phyloP scores from a whole-genome alignment of 2,888 invertebrate genomes.

The Himalopsyche kuldschensis region DNA sequence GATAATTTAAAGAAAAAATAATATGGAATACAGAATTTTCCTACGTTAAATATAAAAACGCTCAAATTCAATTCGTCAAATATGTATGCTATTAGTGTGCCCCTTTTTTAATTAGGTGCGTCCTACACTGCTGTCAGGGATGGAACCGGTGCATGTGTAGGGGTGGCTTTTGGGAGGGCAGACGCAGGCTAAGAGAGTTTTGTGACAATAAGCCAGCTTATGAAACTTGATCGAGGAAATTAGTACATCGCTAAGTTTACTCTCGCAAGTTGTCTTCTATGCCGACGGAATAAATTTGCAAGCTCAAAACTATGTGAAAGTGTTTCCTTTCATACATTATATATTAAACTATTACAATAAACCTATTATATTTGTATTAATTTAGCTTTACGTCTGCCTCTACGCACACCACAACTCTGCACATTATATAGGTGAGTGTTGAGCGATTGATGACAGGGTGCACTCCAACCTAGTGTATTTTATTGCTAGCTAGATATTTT shows the following conservation, averaged over 20 bases:
- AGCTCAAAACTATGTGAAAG: neutral
- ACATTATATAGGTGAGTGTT: too few relatives aligned
- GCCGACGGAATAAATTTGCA: constrained; percentile 34
- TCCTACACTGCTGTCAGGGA: neutral
- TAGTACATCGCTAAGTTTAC: constrained; percentile 32
- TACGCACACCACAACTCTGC: too few relatives aligned
- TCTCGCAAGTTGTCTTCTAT: constrained; percentile 19
- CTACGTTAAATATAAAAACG: too few relatives aligned
- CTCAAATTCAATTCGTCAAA: too few relatives aligned
- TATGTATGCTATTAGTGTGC: neutral
- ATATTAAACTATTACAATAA: too few relatives aligned
- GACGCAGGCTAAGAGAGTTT: constrained; percentile 29
- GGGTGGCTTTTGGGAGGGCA: neutral
- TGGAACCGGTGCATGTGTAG: neutral
- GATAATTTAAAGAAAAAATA: constrained; percentile 9
- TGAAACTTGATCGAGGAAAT: constrained; percentile 39
- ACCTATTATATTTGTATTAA: too few relatives aligned
- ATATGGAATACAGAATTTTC: neutral
- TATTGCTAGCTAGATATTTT: too few relatives aligned
- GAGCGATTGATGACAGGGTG: too few relatives aligned
- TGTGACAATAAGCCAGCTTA: constrained; percentile 40
- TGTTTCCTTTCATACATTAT: too few relatives aligned
- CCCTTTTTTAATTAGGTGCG: neutral
- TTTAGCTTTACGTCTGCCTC: too few relatives aligned
- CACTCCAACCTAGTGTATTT: too few relatives aligned